A percentile compares a stretch with the other conserved stretches of the same genome.
These are phyloP conservation scores for Polietes domitor DNA, from an alignment of 2,888 invertebrate species.

Conservation along the genomic window DNA sequence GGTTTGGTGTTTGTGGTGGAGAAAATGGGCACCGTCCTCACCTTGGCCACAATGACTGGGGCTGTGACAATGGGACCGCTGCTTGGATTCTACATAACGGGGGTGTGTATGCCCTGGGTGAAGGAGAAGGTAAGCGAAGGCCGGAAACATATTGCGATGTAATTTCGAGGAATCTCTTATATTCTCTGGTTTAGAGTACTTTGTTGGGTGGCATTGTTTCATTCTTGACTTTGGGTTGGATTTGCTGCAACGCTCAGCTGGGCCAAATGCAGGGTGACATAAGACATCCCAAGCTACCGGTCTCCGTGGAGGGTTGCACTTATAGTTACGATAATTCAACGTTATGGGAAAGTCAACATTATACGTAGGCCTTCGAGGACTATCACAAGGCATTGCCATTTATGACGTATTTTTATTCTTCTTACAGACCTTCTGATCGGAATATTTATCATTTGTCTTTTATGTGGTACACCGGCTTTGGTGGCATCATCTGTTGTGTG, in stretches of 20 bases:
- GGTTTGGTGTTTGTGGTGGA: conserved; percentile 86
- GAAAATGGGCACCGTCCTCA: conserved; percentile 86
- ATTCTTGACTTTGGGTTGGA: conserved; percentile 85
- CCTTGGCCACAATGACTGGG: conserved; percentile 84
- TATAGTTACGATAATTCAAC: conserved; percentile 76
- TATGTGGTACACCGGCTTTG: conserved; percentile 87
- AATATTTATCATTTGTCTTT: conserved; percentile 85
- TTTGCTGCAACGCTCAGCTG: conserved; percentile 86
- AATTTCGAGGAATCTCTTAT: not conserved
- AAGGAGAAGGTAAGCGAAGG: conserved; percentile 83
- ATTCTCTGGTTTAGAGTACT: conserved; percentile 83
- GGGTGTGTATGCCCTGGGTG: conserved; percentile 85
- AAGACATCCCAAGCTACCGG: conserved; percentile 83
- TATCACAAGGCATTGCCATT: not conserved
- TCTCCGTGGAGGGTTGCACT: conserved; percentile 81
- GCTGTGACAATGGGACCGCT: conserved; percentile 87
- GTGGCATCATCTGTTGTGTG: conserved; percentile 83
- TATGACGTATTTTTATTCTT: not conserved
- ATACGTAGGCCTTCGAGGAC: conserved; percentile 70
- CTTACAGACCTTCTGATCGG: conserved; percentile 73
- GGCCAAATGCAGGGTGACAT: conserved; percentile 85
- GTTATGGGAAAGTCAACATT: conserved; percentile 70
- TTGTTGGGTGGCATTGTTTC: conserved; percentile 86
- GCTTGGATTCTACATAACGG: conserved; percentile 87
- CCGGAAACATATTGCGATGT: not conserved